phyloP scores from a whole-genome alignment of 1,140 invertebrate species.

The Kradibia gibbosae region DNA sequence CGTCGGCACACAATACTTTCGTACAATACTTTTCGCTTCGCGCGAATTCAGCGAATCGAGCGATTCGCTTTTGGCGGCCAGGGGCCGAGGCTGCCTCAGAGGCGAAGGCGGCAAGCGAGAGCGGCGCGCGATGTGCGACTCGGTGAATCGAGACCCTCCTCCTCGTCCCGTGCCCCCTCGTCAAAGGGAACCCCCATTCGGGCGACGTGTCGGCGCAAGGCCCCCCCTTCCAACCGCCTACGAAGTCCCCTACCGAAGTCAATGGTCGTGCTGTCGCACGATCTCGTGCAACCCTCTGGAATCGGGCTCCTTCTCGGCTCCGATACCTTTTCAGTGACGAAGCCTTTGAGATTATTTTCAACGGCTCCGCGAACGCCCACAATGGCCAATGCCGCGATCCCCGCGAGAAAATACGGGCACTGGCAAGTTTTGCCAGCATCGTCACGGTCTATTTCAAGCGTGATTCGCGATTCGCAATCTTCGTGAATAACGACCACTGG shows the following conservation, averaged over 20 bases:
- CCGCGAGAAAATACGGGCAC: no score
- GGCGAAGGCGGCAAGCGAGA: conserved; percentile 52
- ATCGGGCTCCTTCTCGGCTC: not conserved
- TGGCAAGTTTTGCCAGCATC: no score
- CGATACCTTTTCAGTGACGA: no score
- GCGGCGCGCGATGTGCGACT: conserved; percentile 29
- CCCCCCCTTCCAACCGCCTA: not conserved
- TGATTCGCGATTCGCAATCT: no score
- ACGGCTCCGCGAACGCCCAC: not conserved
- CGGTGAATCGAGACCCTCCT: not conserved
- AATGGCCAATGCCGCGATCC: no score
- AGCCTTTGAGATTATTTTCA: not conserved
- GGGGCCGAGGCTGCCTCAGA: not conserved
- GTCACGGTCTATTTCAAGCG: no score
- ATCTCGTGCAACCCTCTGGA: not conserved
- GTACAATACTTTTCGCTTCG: conserved; percentile 64
- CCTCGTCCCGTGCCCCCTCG: not conserved
- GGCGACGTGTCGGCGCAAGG: not conserved
- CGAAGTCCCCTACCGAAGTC: not conserved
- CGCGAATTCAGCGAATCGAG: conserved; percentile 61
- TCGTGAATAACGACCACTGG: no score
- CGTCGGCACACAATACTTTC: conserved; percentile 54
- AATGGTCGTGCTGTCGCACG: conserved; percentile 43
- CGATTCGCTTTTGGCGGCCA: no score
- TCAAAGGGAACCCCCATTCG: not conserved